A percentile compares a stretch with the other conserved stretches of the same genome.
phyloP scores from a whole-genome alignment of 2,113 vertebrate species.

The Sakesphorus luctuosus region DNA sequence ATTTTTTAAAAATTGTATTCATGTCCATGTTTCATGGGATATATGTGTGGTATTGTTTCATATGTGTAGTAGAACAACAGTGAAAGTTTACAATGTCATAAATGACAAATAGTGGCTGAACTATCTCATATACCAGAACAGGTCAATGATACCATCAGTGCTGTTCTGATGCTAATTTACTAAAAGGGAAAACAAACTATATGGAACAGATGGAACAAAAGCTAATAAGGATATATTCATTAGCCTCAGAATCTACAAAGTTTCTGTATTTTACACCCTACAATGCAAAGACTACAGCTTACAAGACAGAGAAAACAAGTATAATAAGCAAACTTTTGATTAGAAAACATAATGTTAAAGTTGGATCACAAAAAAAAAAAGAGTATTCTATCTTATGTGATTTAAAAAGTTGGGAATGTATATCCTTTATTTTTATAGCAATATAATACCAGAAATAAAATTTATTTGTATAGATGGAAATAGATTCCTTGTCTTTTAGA shows the following conservation, averaged over 20 bases:
- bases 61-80: not conserved
- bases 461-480: not conserved
- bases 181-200: not conserved
- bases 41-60: not conserved
- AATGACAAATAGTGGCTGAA: not conserved
- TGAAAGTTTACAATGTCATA: not conserved
- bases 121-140: not conserved
- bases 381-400: not conserved
- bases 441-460: not conserved
- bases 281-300: not conserved
- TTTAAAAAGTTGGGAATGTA: rapidly evolving
- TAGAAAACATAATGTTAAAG: not conserved
- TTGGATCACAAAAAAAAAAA: not conserved
- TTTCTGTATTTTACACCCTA: not conserved
- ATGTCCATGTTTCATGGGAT: not conserved
- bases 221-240: not conserved
- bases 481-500: not conserved
- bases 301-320: not conserved
- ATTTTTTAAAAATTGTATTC: not conserved
- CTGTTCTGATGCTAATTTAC: not conserved
- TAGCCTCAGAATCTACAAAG: not conserved
- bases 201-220: not conserved
- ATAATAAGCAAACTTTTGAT: not conserved
- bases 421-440: not conserved
- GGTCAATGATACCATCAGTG: not conserved